Base-by-base conservation (phyloP, 2,888 invertebrate species). In the Tetheella fluctuosa region DNA sequence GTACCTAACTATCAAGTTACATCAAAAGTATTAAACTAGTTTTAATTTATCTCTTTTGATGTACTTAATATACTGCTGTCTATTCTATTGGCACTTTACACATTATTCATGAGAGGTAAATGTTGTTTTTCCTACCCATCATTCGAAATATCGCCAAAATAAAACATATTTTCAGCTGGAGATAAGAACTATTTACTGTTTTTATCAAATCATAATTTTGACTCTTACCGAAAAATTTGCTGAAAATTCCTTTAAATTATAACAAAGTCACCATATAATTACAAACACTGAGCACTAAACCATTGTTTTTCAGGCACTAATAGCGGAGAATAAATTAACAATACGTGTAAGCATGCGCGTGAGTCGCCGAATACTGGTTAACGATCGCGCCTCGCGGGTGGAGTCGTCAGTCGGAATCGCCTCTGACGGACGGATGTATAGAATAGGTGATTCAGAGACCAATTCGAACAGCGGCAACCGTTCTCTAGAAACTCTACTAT, bases 331-430 rank as follows among this genome's bases (percentile, higher is more conserved):
- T 65, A 67, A 60, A 76, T 74, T 74, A 74, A 82, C 74, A 77
- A 84, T 72, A 83, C 85, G 86, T 87, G 85, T 84, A 77, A 78
- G 77, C 83, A 77, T 87, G 90, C 90, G 89, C 89, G 80, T 77
- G 85, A 84, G 90, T 72, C 79, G 83, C 64, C 70, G 73, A 71
- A 74, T 74, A 88, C 86, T 86, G 81, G 77, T 71, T 72, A 70
- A 73, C 69, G 71, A 73, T 8, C 7, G 30, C 30, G 30, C 5
- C 25, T 69, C 61, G 61, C 64, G 62, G 60, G 63, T 53, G 65
- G 69, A 77, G 76, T 78, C 76, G 77, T 74, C n/a, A 10, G 25
- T 34, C 30, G 30, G 30, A n/a, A n/a, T n/a, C n/a, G n/a, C n/a
- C n/a, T n/a, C n/a, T n/a, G n/a, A 77, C 75, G 79, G 80, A 80